Conservation (phyloP, 2,888 invertebrate species). For the Agrilus mali region DNA sequence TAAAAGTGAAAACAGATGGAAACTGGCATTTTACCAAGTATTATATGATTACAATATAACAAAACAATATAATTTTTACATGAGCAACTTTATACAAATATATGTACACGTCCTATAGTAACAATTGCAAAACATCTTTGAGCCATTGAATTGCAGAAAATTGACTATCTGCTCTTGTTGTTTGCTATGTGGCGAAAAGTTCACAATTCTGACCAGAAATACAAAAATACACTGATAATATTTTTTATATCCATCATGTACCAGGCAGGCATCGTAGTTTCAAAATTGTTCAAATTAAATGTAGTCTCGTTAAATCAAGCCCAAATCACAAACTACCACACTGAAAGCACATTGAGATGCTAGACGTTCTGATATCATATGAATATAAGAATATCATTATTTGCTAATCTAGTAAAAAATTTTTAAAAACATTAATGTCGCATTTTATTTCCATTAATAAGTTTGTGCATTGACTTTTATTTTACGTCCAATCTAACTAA, state of each 20-base stretch:
- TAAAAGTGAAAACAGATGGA: too few relatives aligned
- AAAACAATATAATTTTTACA: conserved; percentile 33
- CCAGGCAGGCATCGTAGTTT: conserved; percentile 22
- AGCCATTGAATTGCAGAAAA: conserved; percentile 7
- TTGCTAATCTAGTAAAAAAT: conserved; percentile 28
- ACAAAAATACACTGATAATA: conserved; percentile 38
- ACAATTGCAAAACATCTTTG: conserved; percentile 18
- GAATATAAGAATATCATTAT: conserved; percentile 33
- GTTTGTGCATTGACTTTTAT: conserved; percentile 33
- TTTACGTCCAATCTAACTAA: too few relatives aligned
- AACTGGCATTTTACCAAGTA: too few relatives aligned
- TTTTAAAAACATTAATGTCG: conserved; percentile 26
- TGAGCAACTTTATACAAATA: conserved; percentile 34
- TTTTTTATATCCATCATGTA: conserved; percentile 30
- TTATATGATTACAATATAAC: conserved; percentile 26
- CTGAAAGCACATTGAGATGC: conserved; percentile 34
- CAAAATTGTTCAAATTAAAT: conserved; percentile 1
- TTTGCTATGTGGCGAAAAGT: too few relatives aligned
- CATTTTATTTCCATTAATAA: conserved; percentile 23
- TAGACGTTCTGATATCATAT: conserved; percentile 26
- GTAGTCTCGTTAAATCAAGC: not conserved
- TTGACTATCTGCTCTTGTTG: not conserved
- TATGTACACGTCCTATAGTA: conserved; percentile 28
- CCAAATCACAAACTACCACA: conserved; percentile 27
- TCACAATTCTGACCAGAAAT: conserved; percentile 16